Percentiles rank a stretch among this genome's conserved stretches.
Conservation (phyloP, 2,113 vertebrate genomes). For the Coturnix japonica region DNA sequence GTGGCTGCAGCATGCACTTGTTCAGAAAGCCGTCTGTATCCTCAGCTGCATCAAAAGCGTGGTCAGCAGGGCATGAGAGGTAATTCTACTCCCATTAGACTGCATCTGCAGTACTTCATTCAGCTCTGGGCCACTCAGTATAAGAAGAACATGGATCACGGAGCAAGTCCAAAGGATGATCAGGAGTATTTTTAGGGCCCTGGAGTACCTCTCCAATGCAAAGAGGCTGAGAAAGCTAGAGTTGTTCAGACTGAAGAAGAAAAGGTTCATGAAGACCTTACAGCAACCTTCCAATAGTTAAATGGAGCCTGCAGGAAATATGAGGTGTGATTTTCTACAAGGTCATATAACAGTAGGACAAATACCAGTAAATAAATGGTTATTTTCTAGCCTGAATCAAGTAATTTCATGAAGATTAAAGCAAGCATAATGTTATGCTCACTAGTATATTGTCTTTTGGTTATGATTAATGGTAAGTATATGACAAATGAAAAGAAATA, state of each 20-base stretch:
- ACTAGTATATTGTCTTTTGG: neutral
- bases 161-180: neutral
- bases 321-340: too few relatives aligned
- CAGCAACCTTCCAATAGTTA: too few relatives aligned
- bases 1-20: neutral
- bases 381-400: neutral
- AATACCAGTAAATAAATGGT: neutral
- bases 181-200: neutral
- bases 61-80: neutral
- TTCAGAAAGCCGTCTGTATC: neutral
- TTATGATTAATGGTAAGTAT: neutral
- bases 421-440: neutral
- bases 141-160: neutral
- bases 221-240: neutral
- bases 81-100: neutral
- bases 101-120: neutral
- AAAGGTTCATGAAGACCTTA: neutral
- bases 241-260: neutral
- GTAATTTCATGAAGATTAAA: neutral
- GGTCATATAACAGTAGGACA: too few relatives aligned
- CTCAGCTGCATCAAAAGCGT: neutral
- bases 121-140: neutral
- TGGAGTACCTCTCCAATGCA: neutral
- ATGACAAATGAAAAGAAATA: neutral
- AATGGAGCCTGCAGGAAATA: too few relatives aligned